Base-by-base conservation (phyloP, 2,888 invertebrate species). In the Cerastis rubricosa region DNA sequence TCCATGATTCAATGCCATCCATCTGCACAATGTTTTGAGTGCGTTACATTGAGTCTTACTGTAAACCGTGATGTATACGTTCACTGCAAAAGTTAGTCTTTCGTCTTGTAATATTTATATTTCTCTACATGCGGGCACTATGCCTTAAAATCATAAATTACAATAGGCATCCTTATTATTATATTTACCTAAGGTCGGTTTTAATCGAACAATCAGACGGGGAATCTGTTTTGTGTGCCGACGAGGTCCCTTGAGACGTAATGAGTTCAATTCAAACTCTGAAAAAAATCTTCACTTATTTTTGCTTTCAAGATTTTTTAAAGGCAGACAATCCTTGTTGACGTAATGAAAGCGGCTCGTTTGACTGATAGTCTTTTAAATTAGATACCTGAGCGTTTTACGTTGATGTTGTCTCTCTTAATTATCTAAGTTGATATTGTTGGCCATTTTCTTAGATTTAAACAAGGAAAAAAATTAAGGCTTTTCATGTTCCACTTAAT, bases 241-340 rank as follows among this genome's bases (percentile, higher is more conserved):
- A 78, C 83, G 78, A 76, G 77, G 80, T 72, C 64, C 77, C 76
- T 79, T 74, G 78, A 88, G 82, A 70, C 81, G 80, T 89, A 92
- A 92, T 91, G 90, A 91, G 89, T 89, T 90, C 87, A 89, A 90
- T 91, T 90, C 88, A 86, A 85, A 79, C 77, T 80, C 74, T 78
- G 87, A 81, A 76, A 83, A n/a, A 78, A 74, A 77, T 69, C 65
- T 87, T 88, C 68, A 78, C 61, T 72, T 83, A 78, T 81, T 83
- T 85, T 82, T 88, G 83, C 89, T 83, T 90, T 88, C 59, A 73
- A 75, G 77, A 76, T 90, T 88, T 61, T 64, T 90, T 77, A 81
- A 87, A 89, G 85, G 80, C 87, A 84, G 85, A 87, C 88, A 86
- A 89, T 90, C 85, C 89, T 83, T 74, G 75, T 80, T 85, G 84